A percentile compares a stretch with the other conserved stretches of the same genome.
Conservation (phyloP, 2,797 vertebrate genomes). For the Lemur catta region DNA sequence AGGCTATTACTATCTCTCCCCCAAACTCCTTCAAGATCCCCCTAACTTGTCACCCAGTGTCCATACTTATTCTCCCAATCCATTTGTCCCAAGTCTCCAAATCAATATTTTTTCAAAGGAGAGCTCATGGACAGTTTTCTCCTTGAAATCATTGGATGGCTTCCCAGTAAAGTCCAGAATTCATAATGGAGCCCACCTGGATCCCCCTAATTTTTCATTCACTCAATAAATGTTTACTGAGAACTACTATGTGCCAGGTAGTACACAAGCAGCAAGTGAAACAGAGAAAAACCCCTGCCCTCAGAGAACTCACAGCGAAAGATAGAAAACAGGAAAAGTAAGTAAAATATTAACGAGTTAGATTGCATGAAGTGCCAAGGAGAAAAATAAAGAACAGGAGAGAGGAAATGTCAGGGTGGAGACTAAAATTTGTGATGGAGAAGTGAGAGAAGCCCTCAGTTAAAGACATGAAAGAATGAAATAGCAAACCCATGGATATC, state of each 20-base stretch:
- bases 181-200: background rate
- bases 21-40: background rate
- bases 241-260: background rate
- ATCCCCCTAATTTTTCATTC: background rate
- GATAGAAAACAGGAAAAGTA: background rate
- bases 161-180: slow-evolving; percentile 1
- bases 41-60: background rate
- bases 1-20: background rate
- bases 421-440: background rate
- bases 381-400: background rate
- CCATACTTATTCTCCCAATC: background rate
- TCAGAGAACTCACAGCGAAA: background rate
- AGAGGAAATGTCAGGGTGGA: background rate
- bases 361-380: background rate
- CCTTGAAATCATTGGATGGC: background rate
- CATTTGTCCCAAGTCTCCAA: background rate
- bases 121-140: background rate
- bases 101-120: background rate
- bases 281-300: background rate
- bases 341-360: background rate
- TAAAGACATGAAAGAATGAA: background rate
- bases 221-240: background rate
- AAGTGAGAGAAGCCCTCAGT: background rate
- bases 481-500: background rate
- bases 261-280: background rate